Base-by-base conservation (phyloP, 2,113 vertebrate genomes). In the Gila orcuttii region DNA sequence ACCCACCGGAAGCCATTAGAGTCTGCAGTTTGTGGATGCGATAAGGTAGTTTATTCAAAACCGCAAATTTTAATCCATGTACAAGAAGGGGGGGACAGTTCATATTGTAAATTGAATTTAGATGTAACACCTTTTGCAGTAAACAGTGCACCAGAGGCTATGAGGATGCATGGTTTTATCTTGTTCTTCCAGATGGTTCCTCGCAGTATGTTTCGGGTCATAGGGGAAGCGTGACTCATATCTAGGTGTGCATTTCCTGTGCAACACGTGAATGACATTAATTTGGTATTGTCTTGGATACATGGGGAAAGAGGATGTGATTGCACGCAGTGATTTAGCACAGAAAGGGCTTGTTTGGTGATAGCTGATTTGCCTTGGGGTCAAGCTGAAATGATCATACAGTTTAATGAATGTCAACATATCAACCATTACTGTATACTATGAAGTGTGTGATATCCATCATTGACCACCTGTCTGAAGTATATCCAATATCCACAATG, bases 1-100 rank as follows among this genome's bases (percentile, higher is more conserved):
- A 39, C 15, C 64, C 79, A 89, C 86, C 73, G 79, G 88, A 85
- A 89, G 74, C 83, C 78, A 86, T 87, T 87, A 79, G 68, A 82
- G 88, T 39, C 79, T 62, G 78, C 74, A 83, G 85, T 86, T 84
- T 89, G 77, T 57, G 78, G 25, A 28, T 85, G 66, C 59, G 82
- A 85, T 87, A 83, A 87, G 83, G 36, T 77, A 17, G 2, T 23
- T 77, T 60, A 68, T 82, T 57, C 52, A 25, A 36, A 84, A 85
- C 50, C 4, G 11, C 25, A 79, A 83, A 85, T 88, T 47, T 85
- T 45, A 76, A 84, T 86, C 68, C 42, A 64, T 79, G 57, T 55
- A 9, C n/a, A 31, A 85, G 62, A 84, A 36, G 1, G 13, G 13
- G 8, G 6, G 19, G 45, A 19, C 28, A 57, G 59, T 71, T 31